phyloP scores from a whole-genome alignment of 2,797 vertebrate species.

The Tapera naevia region DNA sequence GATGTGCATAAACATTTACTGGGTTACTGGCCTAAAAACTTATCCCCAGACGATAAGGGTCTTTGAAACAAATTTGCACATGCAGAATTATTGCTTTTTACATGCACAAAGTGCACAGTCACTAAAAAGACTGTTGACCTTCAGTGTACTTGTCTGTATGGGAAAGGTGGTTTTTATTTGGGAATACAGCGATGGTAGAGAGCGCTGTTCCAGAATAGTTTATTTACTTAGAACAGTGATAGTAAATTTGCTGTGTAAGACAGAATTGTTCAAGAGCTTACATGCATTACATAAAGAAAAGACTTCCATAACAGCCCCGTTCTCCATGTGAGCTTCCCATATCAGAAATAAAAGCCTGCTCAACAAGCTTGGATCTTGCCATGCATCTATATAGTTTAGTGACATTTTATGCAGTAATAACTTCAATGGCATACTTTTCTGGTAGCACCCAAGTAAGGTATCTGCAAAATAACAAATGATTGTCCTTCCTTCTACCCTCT shows the following conservation, averaged over 20 bases:
- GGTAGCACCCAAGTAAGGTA: neutral
- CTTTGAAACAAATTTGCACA: neutral
- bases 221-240: neutral
- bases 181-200: neutral
- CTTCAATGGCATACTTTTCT: neutral
- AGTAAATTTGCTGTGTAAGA: neutral
- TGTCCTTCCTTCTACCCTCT: neutral
- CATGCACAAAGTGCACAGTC: neutral
- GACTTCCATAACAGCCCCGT: neutral
- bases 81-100: neutral
- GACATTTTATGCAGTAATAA: neutral
- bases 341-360: neutral
- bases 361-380: neutral
- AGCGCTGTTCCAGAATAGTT: neutral
- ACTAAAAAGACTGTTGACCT: neutral
- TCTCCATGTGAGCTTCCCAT: neutral
- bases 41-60: neutral
- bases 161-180: neutral
- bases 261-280: neutral
- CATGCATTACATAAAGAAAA: neutral
- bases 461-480: neutral
- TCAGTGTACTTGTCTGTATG: accelerated
- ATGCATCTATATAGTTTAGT: neutral
- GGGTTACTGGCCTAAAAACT: neutral
- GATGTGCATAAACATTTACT: neutral